Base-by-base conservation (phyloP, 2,113 vertebrate genomes). In the Hippocampus comes region DNA sequence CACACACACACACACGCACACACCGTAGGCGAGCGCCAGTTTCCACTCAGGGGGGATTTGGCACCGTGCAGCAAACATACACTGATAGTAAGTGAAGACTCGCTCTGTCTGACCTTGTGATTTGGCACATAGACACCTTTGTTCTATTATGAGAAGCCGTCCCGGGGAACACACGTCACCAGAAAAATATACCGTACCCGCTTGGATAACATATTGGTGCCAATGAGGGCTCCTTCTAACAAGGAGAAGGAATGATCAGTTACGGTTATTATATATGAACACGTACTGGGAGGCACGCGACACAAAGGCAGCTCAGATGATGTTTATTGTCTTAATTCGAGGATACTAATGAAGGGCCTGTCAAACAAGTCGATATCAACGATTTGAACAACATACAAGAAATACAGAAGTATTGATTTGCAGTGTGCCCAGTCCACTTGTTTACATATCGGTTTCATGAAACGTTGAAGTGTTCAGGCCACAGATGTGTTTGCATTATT, bases 21-120 rank as follows among this genome's bases (percentile, higher is more conserved):
- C 34, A 67, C 76, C 65, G 48, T 21, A 66, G 74, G 61, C 73
- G 82, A 75, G 15, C 49, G 78, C 66, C 72, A 74, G 67, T 77
- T 73, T 78, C 73, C 77, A 41, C 76, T 72, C 10, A 34, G 70
- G 81, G 76, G 78, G 78, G 11, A 86, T 77, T 86, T 89, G 89
- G 87, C 89, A 85, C 73, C 74, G 75, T 74, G 73, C 79, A 75
- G 27, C 27, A 53, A 80, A 73, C 82, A 80, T 83, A 85, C 80
- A 82, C 87, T 88, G 86, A 90, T 88, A 89, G 86, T 60, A 74
- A 73, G 79, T 85, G 81, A 90, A 85, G 78, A 88, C 86, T 83
- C 80, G 82, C 82, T 82, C 76, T 78, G 80, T 84, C 83, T 91
- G 89, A 89, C 89, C 89, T 87, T 88, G 74, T 88, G 86, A 86